These are phyloP conservation scores for Phylloscopus collybita DNA, from an alignment of 2,797 vertebrate species.

Conservation along the genomic window DNA sequence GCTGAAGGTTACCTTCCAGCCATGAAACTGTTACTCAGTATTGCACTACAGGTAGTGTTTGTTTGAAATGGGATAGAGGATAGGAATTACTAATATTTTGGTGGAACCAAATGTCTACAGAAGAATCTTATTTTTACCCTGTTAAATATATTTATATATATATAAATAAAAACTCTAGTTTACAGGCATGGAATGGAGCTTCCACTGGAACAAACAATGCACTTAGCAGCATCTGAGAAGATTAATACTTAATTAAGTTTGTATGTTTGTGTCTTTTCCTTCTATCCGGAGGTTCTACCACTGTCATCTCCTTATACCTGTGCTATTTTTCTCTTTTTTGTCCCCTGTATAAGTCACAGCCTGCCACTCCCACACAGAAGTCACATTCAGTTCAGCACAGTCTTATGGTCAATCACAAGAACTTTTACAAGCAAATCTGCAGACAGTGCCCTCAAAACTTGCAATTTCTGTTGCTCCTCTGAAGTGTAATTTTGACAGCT, in stretches of 20 bases:
- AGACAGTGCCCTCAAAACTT: neutral
- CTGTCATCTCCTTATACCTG: neutral
- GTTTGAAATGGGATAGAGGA: neutral
- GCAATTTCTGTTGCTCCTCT: neutral
- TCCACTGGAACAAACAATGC: neutral
- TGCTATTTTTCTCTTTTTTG: neutral
- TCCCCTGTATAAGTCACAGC: neutral
- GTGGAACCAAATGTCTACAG: neutral
- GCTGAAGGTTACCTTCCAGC: constrained; percentile 3
- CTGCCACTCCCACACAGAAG: neutral
- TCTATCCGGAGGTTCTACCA: neutral
- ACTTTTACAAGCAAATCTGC: neutral
- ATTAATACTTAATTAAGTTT: neutral
- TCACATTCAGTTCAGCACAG: neutral
- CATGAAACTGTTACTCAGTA: neutral
- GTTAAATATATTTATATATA: neutral
- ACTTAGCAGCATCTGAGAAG: neutral
- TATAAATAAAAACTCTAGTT: neutral
- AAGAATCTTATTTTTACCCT: neutral
- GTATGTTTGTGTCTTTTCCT: neutral
- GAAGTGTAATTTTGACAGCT: neutral
- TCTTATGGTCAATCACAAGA: neutral
- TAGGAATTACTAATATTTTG: neutral
- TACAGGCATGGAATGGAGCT: neutral
- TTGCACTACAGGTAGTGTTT: constrained; percentile 24